Evolutionary conservation across 2,888 invertebrate species (phyloP), one percentile per base, ranked within the genome.

Genomic region (Oxycera nigricornis): DNA sequence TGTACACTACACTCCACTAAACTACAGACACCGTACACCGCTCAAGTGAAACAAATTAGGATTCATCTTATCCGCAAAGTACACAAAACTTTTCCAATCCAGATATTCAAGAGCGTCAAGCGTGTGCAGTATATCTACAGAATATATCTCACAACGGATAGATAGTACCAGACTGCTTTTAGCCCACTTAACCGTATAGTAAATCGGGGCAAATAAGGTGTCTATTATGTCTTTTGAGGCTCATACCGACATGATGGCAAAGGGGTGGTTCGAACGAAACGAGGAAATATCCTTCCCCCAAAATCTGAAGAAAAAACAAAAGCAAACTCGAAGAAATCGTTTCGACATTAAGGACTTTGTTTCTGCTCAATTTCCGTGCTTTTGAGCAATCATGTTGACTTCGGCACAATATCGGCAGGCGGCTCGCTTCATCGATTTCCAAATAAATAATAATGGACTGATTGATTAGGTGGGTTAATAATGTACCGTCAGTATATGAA

Each of bases 361-460:
- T 72, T 72, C 41, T 72, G 72, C 72, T 72, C 72, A 72, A 70
- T 72, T 72, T 72, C 72, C 72, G 41, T 59, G 59, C 55, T 72
- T 72, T 72, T 72, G 72, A 72, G 72, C 72, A 72, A 59, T 72
- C 59, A 59, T 72, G 59, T 52, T 20, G 35, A 55, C 14, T 65
- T 65, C 39, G 39, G 30, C 57, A 61, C 62, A 46, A 73, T 31
- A 70, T 31, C 31, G 68, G 20, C 2, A n/a, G 30, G 68, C 4
- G 7, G 17, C 24, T 20, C 46, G 20, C 35, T 22, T 70, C 24
- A 70, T 52, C 31, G 70, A 70, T 70, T 70, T 31, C 70, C 52
- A 70, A 70, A 70, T 70, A 55, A 70, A 70, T 52, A 55, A 68
- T 68, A 70, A 70, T 70, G 52, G 35, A 70, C 55, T 70, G 70